Evolutionary conservation across 2,888 invertebrate species (phyloP), one percentile per base, ranked within the genome.

Genomic region (Drosophila sordidula): DNA sequence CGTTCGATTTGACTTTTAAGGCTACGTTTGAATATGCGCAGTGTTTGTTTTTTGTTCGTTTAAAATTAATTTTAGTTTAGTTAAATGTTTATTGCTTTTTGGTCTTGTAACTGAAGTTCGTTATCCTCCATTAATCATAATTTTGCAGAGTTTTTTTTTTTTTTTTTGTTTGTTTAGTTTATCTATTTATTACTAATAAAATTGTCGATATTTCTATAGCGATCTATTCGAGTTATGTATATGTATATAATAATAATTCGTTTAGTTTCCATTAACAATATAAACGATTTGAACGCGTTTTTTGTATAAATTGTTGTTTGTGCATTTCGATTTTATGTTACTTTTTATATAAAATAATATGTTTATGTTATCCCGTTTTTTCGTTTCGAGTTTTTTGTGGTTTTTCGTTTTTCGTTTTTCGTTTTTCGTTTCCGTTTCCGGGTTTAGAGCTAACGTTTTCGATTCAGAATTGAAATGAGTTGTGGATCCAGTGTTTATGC

Each of bases 11-110:
- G 41, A 45, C 46, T 22, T 47, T 61, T 57, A 63, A 71, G 57
- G 75, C 72, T 72, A 59, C 56, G n/a, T 57, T 68, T 34, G 36
- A 47, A 59, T 52, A 54, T 66, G 56, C 57, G 72, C 72, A 71
- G 71, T 72, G 58, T 72, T 29, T 57, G 39, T 52, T 62, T 41
- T 41, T 38, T 29, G 8, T 44, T 56, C 32, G n/a, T 11, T 54
- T 39, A 9, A 36, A 41, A 22, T 65, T 56, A 34, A 36, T 6
- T 29, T 29, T 36, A 39, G 16, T 49, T 26, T 22, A 4, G 16
- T 42, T 52, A 34, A 51, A 57, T 55, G 42, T 54, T 61, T 57
- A 62, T 61, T 71, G 71, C 57, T 42, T 46, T 67, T 72, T 73
- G 74, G 72, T 73, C 74, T 62, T 46, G 63, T 56, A 64, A 51